A percentile compares a stretch with the other conserved stretches of the same genome.
These are phyloP conservation scores for Notiomystis cincta DNA, from an alignment of 2,113 vertebrate genomes.

Conservation along the genomic window DNA sequence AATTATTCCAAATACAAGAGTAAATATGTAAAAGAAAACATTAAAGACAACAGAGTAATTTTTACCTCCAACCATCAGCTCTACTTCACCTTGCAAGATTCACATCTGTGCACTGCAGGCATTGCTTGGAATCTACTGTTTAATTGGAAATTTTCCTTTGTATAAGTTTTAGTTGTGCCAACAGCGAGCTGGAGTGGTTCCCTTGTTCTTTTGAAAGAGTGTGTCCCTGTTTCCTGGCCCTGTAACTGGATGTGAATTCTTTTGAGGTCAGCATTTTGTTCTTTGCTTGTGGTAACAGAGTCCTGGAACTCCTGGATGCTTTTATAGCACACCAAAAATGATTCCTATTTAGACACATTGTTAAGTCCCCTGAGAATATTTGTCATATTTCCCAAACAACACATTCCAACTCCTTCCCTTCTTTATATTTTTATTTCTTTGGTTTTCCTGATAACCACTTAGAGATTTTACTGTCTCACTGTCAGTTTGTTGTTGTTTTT, in stretches of 20 bases:
- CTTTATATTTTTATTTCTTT: background rate
- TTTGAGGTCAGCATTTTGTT: background rate
- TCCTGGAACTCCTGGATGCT: background rate
- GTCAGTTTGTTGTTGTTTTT: background rate
- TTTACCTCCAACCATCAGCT: background rate
- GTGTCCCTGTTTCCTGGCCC: background rate
- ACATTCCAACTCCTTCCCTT: background rate
- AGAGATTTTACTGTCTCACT: background rate
- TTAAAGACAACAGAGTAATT: background rate
- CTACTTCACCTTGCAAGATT: background rate
- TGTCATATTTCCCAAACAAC: background rate
- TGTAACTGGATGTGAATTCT: background rate
- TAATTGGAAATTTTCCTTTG: background rate
- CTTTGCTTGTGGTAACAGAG: background rate
- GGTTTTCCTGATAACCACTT: background rate
- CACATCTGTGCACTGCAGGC: background rate
- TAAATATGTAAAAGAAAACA: background rate
- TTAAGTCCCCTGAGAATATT: background rate
- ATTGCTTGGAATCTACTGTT: background rate
- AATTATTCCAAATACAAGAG: slow-evolving; percentile 17
- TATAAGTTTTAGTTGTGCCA: background rate
- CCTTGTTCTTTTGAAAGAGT: background rate
- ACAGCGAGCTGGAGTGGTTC: background rate
- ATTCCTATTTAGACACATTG: background rate
- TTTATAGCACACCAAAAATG: background rate